Percentiles rank a stretch among this genome's conserved stretches.
Conservation (phyloP, 2,113 vertebrate species). For the Ciconia stormi region DNA sequence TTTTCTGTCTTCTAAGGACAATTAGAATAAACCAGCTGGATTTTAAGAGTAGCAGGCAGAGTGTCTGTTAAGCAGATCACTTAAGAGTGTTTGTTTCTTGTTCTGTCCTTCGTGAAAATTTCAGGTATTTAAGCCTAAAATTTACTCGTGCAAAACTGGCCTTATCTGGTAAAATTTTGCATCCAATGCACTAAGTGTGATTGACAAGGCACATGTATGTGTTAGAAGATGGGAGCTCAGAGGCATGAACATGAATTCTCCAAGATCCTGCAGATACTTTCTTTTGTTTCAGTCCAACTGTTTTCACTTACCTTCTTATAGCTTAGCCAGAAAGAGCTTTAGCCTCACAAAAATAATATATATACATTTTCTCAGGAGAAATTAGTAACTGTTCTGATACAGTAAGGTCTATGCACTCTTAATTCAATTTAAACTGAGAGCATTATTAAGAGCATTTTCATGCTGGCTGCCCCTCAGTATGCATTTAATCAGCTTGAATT, state of each 20-base stretch:
- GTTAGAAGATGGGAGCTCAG: neutral
- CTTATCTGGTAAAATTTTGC: neutral
- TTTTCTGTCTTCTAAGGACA: neutral
- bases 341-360: neutral
- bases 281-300: neutral
- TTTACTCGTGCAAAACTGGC: neutral
- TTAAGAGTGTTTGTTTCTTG: neutral
- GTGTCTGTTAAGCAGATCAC: neutral
- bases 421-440: slow-evolving; percentile 21
- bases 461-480: neutral
- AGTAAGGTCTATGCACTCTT: neutral
- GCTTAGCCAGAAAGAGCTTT: neutral
- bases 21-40: neutral
- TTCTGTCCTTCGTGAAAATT: neutral
- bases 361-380: slow-evolving; percentile 1
- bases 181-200: neutral
- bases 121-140: neutral
- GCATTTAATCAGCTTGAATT: slow-evolving; percentile 1
- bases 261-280: neutral
- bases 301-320: neutral
- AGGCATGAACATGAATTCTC: neutral
- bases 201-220: neutral
- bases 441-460: neutral
- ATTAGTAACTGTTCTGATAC: neutral
- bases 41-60: neutral